Evolutionary conservation across 2,113 vertebrate genomes (phyloP), one percentile per base, ranked within the genome.

Genomic region (Aspidoscelis tigris): DNA sequence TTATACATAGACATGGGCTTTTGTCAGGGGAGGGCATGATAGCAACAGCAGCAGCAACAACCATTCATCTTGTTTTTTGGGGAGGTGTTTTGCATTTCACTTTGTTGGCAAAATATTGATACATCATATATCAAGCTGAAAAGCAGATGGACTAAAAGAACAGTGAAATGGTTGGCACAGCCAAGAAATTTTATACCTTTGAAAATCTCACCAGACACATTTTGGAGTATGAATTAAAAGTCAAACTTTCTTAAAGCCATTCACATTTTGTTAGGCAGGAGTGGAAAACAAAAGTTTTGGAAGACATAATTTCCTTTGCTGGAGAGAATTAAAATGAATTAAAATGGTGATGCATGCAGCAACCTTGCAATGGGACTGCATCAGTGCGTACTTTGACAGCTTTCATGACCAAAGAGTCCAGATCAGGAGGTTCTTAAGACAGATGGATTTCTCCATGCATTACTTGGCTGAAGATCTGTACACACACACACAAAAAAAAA

Each of bases 181-280:
- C 71, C 69, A 87, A 82, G 86, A 77, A 41, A 73, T 18, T 20
- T n/a, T 61, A 6, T 78, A 1, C 55, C 41, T 80, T 82, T 26
- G 33, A 26, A 74, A n/a, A 78, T 65, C 22, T 82, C n/a, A 64
- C 76, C 41, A 47, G 2, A 69, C 82, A 8, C n/a, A 43, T 70
- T 20, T 76, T 10, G 8, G 44, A 24, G 39, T 4, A 2, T 81
- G 76, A 90, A 88, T 58, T 44, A 16, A 58, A 88, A 81, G 82
- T 24, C 76, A 77, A 82, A 82, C 72, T 24, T 86, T 1, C 84
- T 1, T 2, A 71, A n/a, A 82, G 66, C 22, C 71, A 2, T 87
- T 87, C 64, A 50, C 53, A 24, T 79, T 78, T 78, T 44, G 4
- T 65, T 64, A 72, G 4, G 14, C 50, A 33, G 5, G 41, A 41